These are phyloP conservation scores for Sclerodermus sp. DNA, from an alignment of 2,888 invertebrate genomes.

Conservation along the genomic window DNA sequence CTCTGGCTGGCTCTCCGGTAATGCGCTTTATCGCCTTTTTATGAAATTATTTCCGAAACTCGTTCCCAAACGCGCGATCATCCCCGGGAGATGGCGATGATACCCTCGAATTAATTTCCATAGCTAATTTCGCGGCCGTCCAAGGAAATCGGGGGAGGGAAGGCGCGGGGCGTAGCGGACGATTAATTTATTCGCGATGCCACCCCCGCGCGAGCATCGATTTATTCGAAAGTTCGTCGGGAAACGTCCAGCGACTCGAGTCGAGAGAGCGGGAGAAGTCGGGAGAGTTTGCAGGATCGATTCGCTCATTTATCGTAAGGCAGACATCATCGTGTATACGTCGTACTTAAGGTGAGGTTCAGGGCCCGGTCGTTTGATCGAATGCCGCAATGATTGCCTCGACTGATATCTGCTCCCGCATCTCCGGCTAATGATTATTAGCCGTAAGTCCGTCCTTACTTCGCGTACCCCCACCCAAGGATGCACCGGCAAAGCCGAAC, in stretches of 20 bases:
- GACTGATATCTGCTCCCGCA: conserved; percentile 46
- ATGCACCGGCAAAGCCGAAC: conserved; percentile 15
- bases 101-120: too few relatives aligned
- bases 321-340: conserved; percentile 15
- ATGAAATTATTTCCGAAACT: too few relatives aligned
- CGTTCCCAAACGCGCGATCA: too few relatives aligned
- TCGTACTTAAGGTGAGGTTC: conserved; percentile 13
- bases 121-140: too few relatives aligned
- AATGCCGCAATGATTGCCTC: conserved; percentile 45
- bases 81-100: too few relatives aligned
- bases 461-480: conserved; percentile 21
- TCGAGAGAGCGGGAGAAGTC: background rate
- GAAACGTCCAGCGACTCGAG: background rate
- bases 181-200: too few relatives aligned
- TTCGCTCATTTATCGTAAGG: conserved; percentile 17
- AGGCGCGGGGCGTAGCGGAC: too few relatives aligned
- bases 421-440: conserved; percentile 49
- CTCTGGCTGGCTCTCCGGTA: too few relatives aligned
- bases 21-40: too few relatives aligned
- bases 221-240: background rate
- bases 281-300: background rate
- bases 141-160: too few relatives aligned
- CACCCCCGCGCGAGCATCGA: too few relatives aligned
- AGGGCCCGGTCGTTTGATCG: conserved; percentile 33
- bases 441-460: conserved; percentile 34